Evolutionary conservation across 2,113 vertebrate genomes (phyloP).

Genomic region (Carollia perspicillata): DNA sequence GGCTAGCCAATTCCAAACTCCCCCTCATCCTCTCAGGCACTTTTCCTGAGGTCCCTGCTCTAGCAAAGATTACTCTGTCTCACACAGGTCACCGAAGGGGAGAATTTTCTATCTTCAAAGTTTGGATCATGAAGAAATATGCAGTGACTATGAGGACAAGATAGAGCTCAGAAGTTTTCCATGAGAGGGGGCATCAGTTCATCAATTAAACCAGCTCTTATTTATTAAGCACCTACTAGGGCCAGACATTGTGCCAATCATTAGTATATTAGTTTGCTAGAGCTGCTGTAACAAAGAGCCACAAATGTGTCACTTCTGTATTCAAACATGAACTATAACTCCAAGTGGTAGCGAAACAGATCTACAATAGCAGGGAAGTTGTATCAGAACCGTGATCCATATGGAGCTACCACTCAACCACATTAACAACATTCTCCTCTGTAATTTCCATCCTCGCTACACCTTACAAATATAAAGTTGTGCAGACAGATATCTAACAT

Average conservation of each 20-base stretch:
- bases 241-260: neutral
- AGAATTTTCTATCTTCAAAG: neutral
- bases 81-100: neutral
- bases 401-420: neutral
- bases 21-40: rapidly evolving
- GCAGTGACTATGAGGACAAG: neutral
- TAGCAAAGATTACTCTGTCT: neutral
- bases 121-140: neutral
- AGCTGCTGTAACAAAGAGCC: neutral
- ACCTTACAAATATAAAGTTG: neutral
- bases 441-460: neutral
- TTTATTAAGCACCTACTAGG: neutral
- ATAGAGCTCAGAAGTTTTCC: neutral
- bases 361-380: neutral
- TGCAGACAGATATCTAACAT: neutral
- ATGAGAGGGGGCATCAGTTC: neutral
- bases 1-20: neutral
- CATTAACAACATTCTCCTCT: neutral
- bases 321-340: neutral
- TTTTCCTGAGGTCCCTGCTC: neutral
- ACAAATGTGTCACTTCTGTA: neutral
- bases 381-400: neutral
- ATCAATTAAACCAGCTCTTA: neutral
- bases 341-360: neutral
- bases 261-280: neutral